A percentile compares a stretch with the other conserved stretches of the same genome.
These are phyloP conservation scores for Xestia rhomboidea DNA, from an alignment of 2,888 invertebrate species.

Conservation along the genomic window DNA sequence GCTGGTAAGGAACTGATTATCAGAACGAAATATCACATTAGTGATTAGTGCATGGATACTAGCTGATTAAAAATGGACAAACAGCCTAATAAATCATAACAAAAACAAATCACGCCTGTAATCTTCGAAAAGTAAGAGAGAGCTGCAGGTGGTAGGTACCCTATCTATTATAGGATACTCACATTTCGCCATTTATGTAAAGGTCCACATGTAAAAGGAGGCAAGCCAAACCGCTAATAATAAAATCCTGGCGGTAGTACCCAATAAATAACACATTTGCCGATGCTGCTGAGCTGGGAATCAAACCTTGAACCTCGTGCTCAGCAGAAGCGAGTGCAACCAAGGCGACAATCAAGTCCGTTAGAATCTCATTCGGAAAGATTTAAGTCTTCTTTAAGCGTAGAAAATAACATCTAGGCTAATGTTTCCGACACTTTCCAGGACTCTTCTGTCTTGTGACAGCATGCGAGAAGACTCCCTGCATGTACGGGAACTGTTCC, in stretches of 20 bases:
- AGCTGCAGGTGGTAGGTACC: too few relatives aligned
- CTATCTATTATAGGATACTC: not conserved
- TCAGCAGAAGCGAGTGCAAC: not conserved
- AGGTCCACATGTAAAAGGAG: not conserved
- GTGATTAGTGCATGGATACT: not conserved
- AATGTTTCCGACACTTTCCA: conserved; percentile 69
- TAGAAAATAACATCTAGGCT: not conserved
- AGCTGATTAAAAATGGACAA: not conserved
- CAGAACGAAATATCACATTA: not conserved
- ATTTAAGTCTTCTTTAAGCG: not conserved
- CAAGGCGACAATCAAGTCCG: not conserved
- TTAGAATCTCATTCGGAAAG: not conserved
- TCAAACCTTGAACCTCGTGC: not conserved
- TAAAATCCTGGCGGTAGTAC: not conserved
- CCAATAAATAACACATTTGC: not conserved
- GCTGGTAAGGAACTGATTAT: conserved; percentile 89
- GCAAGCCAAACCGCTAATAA: not conserved
- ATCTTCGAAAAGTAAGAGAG: not conserved
- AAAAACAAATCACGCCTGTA: not conserved
- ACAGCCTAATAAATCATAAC: not conserved
- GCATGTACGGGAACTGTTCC: conserved; percentile 92
- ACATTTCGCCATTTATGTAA: not conserved
- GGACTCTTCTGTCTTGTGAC: conserved; percentile 94
- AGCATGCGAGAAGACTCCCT: conserved; percentile 93
- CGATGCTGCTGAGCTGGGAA: not conserved